These are phyloP conservation scores for Opisthograptis luteolata DNA, from an alignment of 2,888 invertebrate genomes.

Conservation along the genomic window DNA sequence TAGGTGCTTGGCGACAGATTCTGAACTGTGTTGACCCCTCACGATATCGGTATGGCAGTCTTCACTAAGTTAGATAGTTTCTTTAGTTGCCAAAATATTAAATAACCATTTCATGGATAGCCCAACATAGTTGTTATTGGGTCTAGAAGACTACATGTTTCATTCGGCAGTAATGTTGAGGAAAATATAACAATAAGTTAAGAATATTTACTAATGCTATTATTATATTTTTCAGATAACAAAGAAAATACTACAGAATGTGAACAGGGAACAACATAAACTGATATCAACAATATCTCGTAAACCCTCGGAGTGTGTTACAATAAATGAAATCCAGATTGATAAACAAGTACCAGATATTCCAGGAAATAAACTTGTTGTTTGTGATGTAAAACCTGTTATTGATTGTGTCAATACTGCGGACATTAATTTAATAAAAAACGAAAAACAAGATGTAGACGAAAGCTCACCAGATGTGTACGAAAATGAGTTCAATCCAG, in stretches of 20 bases:
- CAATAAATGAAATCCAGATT: not conserved
- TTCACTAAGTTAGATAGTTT: too few relatives aligned
- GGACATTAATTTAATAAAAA: not conserved
- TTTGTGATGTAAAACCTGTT: not conserved
- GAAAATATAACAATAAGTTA: too few relatives aligned
- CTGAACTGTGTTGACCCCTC: too few relatives aligned
- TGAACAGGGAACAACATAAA: slow-evolving; percentile 41
- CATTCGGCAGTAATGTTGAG: too few relatives aligned
- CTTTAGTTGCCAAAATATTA: too few relatives aligned
- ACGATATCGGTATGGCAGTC: not conserved
- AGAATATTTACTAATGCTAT: not conserved
- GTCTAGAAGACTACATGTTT: too few relatives aligned
- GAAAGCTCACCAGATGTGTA: not conserved
- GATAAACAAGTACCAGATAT: not conserved
- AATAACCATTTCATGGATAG: too few relatives aligned
- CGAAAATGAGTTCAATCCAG: not conserved
- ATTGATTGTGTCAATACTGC: not conserved
- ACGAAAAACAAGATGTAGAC: not conserved
- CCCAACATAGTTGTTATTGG: too few relatives aligned
- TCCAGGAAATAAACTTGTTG: not conserved
- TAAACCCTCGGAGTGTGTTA: not conserved
- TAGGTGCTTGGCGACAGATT: too few relatives aligned
- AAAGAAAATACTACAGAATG: slow-evolving; percentile 27
- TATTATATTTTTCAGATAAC: slow-evolving; percentile 33
- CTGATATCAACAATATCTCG: slow-evolving; percentile 35